Conservation (phyloP, 2,797 vertebrate genomes). For the Mareca penelope region DNA sequence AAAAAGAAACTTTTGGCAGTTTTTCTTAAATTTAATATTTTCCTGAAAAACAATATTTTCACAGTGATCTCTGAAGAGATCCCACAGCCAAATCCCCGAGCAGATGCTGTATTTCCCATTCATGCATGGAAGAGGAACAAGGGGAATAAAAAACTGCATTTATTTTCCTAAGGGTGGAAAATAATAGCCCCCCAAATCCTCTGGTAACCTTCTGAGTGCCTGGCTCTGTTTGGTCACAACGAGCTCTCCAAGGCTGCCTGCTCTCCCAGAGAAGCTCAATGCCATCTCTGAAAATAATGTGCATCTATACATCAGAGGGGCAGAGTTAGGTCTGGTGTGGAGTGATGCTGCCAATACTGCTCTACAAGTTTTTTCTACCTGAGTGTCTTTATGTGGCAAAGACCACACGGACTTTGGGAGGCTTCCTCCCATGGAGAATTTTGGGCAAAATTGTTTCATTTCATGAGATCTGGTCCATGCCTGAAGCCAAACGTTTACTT, state of each 20-base stretch:
- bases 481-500: neutral
- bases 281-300: neutral
- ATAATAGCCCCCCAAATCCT: neutral
- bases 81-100: neutral
- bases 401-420: neutral
- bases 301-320: neutral
- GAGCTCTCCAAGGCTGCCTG: neutral
- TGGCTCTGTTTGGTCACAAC: neutral
- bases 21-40: slow-evolving; percentile 25
- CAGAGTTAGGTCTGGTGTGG: neutral
- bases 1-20: slow-evolving; percentile 12
- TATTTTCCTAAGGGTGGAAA: neutral
- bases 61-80: slow-evolving; percentile 7
- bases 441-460: neutral
- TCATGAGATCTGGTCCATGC: neutral
- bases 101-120: neutral
- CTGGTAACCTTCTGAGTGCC: neutral
- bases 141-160: neutral
- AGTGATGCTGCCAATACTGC: neutral
- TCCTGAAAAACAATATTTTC: slow-evolving; percentile 43
- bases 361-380: neutral
- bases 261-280: neutral
- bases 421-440: neutral
- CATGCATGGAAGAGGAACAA: neutral
- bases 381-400: neutral